A percentile compares a stretch with the other conserved stretches of the same genome.
Conservation (phyloP, 2,888 invertebrate genomes). For the Ellobium chinense region DNA sequence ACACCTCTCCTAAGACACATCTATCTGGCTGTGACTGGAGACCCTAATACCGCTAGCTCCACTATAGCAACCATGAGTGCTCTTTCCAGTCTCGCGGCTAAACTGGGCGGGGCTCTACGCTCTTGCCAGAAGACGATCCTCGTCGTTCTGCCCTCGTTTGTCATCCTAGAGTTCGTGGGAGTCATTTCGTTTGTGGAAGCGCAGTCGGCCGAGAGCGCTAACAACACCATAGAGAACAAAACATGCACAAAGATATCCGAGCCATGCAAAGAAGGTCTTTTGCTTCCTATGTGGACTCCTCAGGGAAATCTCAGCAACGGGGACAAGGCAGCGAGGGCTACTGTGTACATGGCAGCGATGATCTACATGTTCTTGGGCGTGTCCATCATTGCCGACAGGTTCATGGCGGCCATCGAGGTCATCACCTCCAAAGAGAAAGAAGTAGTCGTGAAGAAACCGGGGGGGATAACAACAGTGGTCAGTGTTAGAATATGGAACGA, state of each 20-base stretch:
- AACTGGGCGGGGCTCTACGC: not conserved
- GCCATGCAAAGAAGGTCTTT: slow-evolving; percentile 89
- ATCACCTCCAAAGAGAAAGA: slow-evolving; percentile 98
- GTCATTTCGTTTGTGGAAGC: not conserved
- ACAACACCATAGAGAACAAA: not conserved
- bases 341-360: slow-evolving; percentile 92
- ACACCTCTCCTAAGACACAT: not conserved
- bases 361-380: slow-evolving; percentile 98
- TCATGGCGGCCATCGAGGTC: slow-evolving; percentile 99
- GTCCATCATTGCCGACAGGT: slow-evolving; percentile 98
- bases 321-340: slow-evolving; percentile 91
- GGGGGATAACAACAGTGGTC: slow-evolving; percentile 92
- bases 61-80: not conserved
- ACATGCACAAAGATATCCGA: slow-evolving; percentile 56
- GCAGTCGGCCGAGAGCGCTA: not conserved
- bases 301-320: slow-evolving; percentile 81
- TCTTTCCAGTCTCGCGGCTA: not conserved
- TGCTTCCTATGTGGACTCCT: slow-evolving; percentile 95
- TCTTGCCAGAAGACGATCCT: not conserved
- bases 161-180: slow-evolving; percentile 46
- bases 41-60: not conserved
- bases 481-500: slow-evolving; percentile 99
- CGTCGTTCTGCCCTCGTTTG: slow-evolving; percentile 4
- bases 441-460: slow-evolving; percentile 92
- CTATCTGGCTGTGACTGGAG: not conserved